A percentile compares a stretch with the other conserved stretches of the same genome.
Conservation (phyloP, 2,888 invertebrate species). For the Ligdia adustata region DNA sequence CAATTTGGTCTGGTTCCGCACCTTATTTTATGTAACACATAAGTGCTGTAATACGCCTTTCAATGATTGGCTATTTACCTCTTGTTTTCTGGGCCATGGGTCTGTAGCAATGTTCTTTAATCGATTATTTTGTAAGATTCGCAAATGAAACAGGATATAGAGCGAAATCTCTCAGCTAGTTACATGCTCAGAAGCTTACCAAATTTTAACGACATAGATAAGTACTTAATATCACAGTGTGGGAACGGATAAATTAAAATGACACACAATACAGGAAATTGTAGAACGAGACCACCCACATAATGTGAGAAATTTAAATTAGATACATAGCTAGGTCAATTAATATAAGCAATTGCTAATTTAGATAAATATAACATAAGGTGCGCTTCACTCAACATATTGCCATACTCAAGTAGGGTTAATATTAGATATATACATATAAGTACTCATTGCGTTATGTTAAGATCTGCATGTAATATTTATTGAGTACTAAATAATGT, state of each 20-base stretch:
- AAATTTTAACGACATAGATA: conserved; percentile 3
- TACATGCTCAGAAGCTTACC: neutral
- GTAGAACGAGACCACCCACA: neutral
- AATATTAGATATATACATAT: no score
- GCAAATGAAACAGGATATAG: conserved; percentile 8
- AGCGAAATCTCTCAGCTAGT: neutral
- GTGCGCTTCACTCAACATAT: no score
- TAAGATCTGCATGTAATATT: no score
- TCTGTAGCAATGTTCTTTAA: conserved; percentile 14
- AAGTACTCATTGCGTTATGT: no score
- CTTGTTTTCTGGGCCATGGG: conserved; percentile 21
- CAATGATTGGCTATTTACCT: conserved; percentile 19
- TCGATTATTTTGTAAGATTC: conserved; percentile 15
- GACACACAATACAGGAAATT: conserved; percentile 9
- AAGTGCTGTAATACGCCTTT: conserved; percentile 23
- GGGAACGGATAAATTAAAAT: conserved; percentile 20
- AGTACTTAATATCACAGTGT: conserved; percentile 4
- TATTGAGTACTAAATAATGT: no score
- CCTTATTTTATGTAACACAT: conserved; percentile 49
- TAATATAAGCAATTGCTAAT: no score
- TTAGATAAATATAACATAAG: no score
- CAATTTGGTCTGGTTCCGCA: conserved; percentile 61
- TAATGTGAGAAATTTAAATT: neutral
- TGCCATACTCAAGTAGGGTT: no score
- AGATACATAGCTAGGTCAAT: no score